Percentiles rank a stretch among this genome's conserved stretches.
Conservation (phyloP, 2,797 vertebrate genomes). For the Sebastes goodei region DNA sequence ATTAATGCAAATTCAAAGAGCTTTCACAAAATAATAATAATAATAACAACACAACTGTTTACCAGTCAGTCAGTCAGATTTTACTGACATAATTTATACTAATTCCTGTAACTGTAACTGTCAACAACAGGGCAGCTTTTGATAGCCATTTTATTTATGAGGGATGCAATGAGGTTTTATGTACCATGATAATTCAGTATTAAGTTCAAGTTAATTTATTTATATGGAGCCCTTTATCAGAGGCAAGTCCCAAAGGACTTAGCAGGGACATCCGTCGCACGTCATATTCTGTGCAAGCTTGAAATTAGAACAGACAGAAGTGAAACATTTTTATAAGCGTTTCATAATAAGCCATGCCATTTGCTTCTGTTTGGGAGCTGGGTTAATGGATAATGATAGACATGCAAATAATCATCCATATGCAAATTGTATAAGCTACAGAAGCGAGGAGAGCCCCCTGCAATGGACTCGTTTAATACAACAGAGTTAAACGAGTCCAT, state of each 20-base stretch:
- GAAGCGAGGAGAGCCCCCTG: neutral
- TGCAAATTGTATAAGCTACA: slow-evolving; percentile 1
- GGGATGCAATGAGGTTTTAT: slow-evolving; percentile 32
- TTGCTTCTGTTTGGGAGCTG: slow-evolving; percentile 30
- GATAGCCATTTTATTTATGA: slow-evolving; percentile 21
- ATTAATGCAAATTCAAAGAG: neutral
- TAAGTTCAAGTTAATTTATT: slow-evolving; percentile 11
- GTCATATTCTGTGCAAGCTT: slow-evolving; percentile 45
- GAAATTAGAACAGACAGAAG: slow-evolving; percentile 48
- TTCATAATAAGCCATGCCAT: neutral
- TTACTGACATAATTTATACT: slow-evolving; percentile 15
- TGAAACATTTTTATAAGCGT: neutral
- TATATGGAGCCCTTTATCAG: neutral
- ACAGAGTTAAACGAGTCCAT: neutral
- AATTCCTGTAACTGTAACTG: neutral
- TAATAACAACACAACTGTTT: neutral
- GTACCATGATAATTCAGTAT: slow-evolving; percentile 9
- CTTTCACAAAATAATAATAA: neutral
- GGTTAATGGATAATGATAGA: slow-evolving; percentile 62
- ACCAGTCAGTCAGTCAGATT: neutral
- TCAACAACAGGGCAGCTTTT: slow-evolving; percentile 16
- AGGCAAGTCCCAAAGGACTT: neutral
- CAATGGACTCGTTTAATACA: neutral
- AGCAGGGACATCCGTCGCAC: slow-evolving; percentile 45
- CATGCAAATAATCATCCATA: slow-evolving; percentile 36